Percentiles rank a stretch among this genome's conserved stretches.
Conservation (phyloP, 1,140 invertebrate genomes). For the Panonychus citri region DNA sequence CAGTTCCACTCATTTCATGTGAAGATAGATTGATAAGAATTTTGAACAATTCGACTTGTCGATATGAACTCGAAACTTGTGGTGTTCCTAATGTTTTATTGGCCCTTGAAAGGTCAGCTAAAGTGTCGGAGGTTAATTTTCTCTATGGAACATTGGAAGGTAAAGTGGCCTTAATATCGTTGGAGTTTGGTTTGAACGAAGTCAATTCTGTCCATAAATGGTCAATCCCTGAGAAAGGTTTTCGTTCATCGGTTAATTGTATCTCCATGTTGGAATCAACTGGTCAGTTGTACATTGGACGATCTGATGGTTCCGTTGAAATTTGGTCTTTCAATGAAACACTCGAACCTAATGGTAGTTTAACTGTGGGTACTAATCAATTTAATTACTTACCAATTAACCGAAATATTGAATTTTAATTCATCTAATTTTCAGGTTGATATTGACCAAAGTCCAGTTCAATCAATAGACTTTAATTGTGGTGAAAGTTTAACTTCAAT, state of each 20-base stretch:
- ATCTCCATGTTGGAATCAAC: neutral
- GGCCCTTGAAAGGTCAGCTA: neutral
- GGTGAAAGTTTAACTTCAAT: constrained; percentile 60
- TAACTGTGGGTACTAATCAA: neutral
- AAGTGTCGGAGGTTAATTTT: constrained; percentile 4
- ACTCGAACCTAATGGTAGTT: neutral
- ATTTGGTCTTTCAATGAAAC: neutral
- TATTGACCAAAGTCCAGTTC: neutral
- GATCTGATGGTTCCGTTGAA: constrained; percentile 9
- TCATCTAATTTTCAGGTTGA: neutral
- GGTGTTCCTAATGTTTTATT: constrained; percentile 8
- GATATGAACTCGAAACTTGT: constrained; percentile 16
- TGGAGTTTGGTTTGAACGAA: constrained; percentile 5
- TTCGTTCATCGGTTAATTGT: constrained; percentile 2
- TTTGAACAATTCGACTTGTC: constrained; percentile 25
- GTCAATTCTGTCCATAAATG: constrained; percentile 19
- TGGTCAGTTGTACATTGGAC: constrained; percentile 7
- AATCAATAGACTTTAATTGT: constrained; percentile 32
- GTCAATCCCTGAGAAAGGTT: constrained; percentile 18
- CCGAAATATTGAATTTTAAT: neutral
- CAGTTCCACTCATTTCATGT: constrained; percentile 44
- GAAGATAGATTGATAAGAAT: constrained; percentile 43
- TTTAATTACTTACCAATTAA: neutral
- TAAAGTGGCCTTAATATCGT: constrained; percentile 39
- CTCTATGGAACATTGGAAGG: constrained; percentile 47